Evolutionary conservation across 2,113 vertebrate genomes (phyloP), one percentile per base, ranked within the genome.

Genomic region (Hemichromis elongatus): DNA sequence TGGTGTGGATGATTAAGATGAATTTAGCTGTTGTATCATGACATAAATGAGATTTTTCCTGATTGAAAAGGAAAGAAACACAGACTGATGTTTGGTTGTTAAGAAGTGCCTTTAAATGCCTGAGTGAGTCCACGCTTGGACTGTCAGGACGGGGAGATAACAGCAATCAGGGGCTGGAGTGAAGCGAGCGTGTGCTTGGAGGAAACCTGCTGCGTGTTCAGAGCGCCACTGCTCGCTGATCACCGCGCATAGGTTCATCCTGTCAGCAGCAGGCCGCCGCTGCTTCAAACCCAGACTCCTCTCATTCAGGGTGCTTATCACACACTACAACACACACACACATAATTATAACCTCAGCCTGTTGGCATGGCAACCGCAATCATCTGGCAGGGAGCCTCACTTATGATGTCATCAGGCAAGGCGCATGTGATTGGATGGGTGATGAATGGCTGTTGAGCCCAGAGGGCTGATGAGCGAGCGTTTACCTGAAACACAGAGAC

Each of bases 351-450:
- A 63, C 79, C 53, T 81, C 86, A 50, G 66, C 81, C 61, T 35
- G 91, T 90, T 85, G 91, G 63, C 92, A 93, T 90, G 37, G 90
- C 86, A 90, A 92, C 91, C 57, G 5, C 80, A 89, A 84, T 90
- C 88, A 90, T 79, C 80, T 11, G 2, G 52, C 84, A 53, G 59
- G 56, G 68, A 77, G 16, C 83, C 73, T 86, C 66, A 70, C 52
- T 66, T 77, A 10, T 91, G 87, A 88, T 40, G 82, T 92, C 90
- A 85, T 50, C 3, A n/a, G 14, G 18, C 8, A 45, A 53, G 61
- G 42, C 1, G 19, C 47, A 21, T 78, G 28, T 68, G 88, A 90
- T 93, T 91, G 92, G 86, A 55, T 1, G n/a, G 26, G 3, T 61
- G 87, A 73, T 81, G 37, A 83, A 82, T 40, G 61, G 84, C 21